A percentile compares a stretch with the other conserved stretches of the same genome.
These are phyloP conservation scores for Plagodis pulveraria DNA, from an alignment of 2,888 invertebrate genomes.

Conservation along the genomic window DNA sequence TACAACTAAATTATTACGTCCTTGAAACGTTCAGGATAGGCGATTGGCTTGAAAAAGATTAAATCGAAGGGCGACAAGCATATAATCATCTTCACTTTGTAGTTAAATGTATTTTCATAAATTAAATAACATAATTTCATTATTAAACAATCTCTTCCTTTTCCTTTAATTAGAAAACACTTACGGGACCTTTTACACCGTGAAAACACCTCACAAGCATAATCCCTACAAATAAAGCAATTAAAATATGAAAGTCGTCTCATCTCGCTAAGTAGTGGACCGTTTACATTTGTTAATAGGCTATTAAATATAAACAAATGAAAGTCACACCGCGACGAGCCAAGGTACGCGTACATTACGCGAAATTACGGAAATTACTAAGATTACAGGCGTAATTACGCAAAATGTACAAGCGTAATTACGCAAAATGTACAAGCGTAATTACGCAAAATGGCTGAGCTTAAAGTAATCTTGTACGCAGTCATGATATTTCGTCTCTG, in stretches of 20 bases:
- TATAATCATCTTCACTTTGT: too few species aligned
- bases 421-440: slow-evolving; percentile 17
- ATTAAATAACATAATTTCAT: too few species aligned
- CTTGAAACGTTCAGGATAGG: too few species aligned
- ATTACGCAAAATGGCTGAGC: slow-evolving; percentile 11
- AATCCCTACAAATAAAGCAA: slow-evolving; percentile 15
- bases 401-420: slow-evolving; percentile 19
- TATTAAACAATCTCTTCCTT: too few species aligned
- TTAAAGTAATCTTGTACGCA: slow-evolving; percentile 18
- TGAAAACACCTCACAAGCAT: slow-evolving; percentile 1
- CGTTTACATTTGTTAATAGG: slow-evolving; percentile 19
- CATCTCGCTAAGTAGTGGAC: slow-evolving; percentile 21
- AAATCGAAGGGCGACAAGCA: too few species aligned
- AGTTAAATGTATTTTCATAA: too few species aligned
- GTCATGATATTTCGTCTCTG: slow-evolving; percentile 16
- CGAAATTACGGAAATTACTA: slow-evolving; percentile 23
- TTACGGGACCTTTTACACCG: neutral
- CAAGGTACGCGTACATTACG: slow-evolving; percentile 20
- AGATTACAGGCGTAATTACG: slow-evolving; percentile 26
- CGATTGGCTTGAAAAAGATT: too few species aligned
- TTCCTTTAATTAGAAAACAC: neutral
- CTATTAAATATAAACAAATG: slow-evolving; percentile 25
- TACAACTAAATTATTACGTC: too few species aligned
- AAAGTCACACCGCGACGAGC: slow-evolving; percentile 15
- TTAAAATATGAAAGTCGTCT: slow-evolving; percentile 13